These are phyloP conservation scores for Cliona cf. orientalis DNA, from an alignment of 37 sponge, comb jelly and placozoan genomes.

Conservation along the genomic window DNA sequence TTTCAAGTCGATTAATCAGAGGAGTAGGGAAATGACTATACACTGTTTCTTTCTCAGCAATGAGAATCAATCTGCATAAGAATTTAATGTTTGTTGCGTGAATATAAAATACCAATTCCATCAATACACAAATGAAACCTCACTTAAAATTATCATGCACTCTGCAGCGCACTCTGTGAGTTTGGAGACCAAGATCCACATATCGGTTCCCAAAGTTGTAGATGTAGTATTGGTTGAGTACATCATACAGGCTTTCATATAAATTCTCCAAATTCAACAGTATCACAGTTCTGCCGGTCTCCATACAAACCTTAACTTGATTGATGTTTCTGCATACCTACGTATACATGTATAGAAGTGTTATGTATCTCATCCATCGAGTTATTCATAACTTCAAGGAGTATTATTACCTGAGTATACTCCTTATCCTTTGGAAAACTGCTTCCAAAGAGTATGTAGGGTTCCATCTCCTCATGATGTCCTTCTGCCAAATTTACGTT, in stretches of 20 bases:
- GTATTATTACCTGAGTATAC: constrained; percentile 85
- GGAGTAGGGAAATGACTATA: constrained; percentile 93
- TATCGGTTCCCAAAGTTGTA: constrained; percentile 56
- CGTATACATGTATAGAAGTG: no score
- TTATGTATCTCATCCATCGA: no score
- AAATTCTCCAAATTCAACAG: constrained; percentile 93
- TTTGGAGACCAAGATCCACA: constrained; percentile 91
- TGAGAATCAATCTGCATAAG: constrained; percentile 80
- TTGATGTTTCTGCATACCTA: constrained; percentile 93
- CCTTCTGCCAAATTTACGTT: background rate
- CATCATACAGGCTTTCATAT: constrained; percentile 97
- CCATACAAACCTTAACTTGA: constrained; percentile 96
- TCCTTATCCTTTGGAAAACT: constrained; percentile 96
- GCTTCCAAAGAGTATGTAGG: constrained; percentile 92
- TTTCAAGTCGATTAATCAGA: constrained; percentile 94
- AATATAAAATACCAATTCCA: background rate
- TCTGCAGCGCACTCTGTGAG: constrained; percentile 88
- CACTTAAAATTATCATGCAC: constrained; percentile 84
- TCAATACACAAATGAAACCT: background rate
- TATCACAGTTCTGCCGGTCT: constrained; percentile 86
- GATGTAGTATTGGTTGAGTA: constrained; percentile 93
- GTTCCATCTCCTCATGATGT: constrained; percentile 3
- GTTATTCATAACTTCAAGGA: background rate
- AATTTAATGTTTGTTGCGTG: background rate
- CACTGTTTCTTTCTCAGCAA: constrained; percentile 85